Base-by-base conservation (phyloP, 2,113 vertebrate genomes). In the Etheostoma spectabile region DNA sequence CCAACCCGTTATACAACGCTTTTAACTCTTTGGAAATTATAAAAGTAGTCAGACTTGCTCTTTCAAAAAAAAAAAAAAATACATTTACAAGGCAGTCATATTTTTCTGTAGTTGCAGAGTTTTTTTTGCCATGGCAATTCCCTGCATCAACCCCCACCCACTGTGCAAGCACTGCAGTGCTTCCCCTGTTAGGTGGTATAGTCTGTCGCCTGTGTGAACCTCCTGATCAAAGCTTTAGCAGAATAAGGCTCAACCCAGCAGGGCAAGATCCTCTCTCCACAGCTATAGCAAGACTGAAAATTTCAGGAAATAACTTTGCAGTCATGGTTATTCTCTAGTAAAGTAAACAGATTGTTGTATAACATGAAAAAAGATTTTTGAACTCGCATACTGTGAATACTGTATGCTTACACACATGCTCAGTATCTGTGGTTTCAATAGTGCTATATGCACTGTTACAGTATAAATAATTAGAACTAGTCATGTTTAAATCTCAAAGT, bases 191-290 rank as follows among this genome's bases (percentile, higher is more conserved):
- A 86, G 83, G 75, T 81, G 84, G 73, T 77, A 70, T 51, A 69
- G 80, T 80, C 73, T 89, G 87, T 87, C 19, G 79, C 81, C 68
- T 82, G 59, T 88, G 80, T 84, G 84, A 80, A 77, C 84, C 74
- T 83, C 75, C 82, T 91, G 89, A 94, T 94, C 93, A 94, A 93
- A 94, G 91, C 87, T 67, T 64, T 65, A 77, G 86, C 77, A 84
- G 80, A 88, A 87, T 85, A 89, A 88, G 79, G 79, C 82, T 90
- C 86, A 74, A 73, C 83, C 24, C 87, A 89, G 86, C 86, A 12
- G 75, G 82, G 77, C 62, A 67, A 67, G 79, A 74, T 78, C 62
- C 61, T 74, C 75, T 74, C 78, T 67, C 48, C 76, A 51, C 72
- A 56, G 35, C 62, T 65, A 15, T 59, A 69, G 80, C 77, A 83